Percentiles rank a stretch among this genome's conserved stretches.
Conservation (phyloP, 2,888 invertebrate species). For the Raillietiella orientalis region DNA sequence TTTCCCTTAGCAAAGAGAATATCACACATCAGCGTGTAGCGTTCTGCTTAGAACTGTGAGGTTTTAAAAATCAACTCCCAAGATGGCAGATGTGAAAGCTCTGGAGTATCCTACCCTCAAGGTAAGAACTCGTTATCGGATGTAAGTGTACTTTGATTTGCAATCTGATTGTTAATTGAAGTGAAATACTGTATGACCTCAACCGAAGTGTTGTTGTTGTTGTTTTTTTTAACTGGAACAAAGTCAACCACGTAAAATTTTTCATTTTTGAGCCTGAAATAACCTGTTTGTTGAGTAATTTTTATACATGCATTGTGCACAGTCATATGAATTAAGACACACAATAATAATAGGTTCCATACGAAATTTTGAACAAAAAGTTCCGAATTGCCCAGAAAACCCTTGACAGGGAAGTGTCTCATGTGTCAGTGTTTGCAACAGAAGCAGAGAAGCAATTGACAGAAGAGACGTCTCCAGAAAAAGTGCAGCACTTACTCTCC, state of each 20-base stretch:
- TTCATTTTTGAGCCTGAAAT: too few species aligned
- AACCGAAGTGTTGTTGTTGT: conserved; percentile 1
- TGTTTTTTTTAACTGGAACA: not conserved
- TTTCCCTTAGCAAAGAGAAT: too few species aligned
- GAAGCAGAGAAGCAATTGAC: conserved; percentile 44
- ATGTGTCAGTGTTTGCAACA: conserved; percentile 40
- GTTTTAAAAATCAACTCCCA: too few species aligned
- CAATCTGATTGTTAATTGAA: too few species aligned
- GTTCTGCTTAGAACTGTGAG: too few species aligned
- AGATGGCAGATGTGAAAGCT: conserved; percentile 69
- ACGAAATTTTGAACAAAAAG: conserved; percentile 86
- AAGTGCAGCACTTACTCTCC: conserved; percentile 26
- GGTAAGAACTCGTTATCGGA: too few species aligned
- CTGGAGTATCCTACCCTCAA: conserved; percentile 85
- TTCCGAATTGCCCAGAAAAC: conserved; percentile 82
- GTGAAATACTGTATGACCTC: too few species aligned
- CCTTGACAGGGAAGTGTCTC: conserved; percentile 65
- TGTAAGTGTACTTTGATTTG: conserved; percentile 3
- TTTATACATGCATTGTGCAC: not conserved
- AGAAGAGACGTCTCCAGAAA: conserved; percentile 12
- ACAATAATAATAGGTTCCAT: conserved; percentile 38
- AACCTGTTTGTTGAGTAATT: not conserved
- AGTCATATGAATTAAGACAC: conserved; percentile 1
- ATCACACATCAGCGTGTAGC: too few species aligned
- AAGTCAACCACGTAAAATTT: not conserved